phyloP scores from a whole-genome alignment of 2,797 vertebrate genomes.

The Sebastes matsubarae region DNA sequence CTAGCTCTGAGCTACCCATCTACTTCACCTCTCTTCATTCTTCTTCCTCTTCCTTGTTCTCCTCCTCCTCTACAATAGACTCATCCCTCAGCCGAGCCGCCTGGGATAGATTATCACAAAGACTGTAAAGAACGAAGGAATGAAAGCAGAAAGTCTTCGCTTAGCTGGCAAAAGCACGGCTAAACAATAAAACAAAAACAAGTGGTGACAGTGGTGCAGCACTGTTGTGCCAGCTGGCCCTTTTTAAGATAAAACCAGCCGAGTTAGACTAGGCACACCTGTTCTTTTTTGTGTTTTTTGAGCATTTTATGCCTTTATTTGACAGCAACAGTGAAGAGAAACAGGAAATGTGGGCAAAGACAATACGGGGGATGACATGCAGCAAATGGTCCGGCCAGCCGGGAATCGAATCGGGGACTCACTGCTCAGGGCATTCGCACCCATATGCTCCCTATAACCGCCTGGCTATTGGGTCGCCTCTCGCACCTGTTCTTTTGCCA shows the following conservation, averaged over 20 bases:
- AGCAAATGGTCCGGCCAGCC: neutral
- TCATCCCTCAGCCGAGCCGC: constrained; percentile 23
- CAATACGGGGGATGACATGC: neutral
- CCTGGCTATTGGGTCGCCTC: neutral
- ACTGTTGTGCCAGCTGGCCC: constrained; percentile 12
- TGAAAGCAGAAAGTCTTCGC: constrained; percentile 5
- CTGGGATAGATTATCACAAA: constrained; percentile 56
- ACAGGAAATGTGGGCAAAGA: too few species aligned
- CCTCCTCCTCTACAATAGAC: constrained; percentile 26
- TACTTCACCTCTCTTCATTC: constrained; percentile 17
- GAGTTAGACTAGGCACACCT: constrained; percentile 10
- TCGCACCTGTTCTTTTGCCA: constrained; percentile 15
- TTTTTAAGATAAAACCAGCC: constrained; percentile 18
- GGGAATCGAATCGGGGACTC: neutral
- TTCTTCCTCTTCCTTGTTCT: constrained; percentile 25
- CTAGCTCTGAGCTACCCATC: constrained; percentile 28
- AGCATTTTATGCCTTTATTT: neutral
- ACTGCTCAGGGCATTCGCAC: neutral
- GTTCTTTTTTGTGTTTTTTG: neutral
- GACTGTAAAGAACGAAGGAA: constrained; percentile 10
- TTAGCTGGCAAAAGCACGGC: constrained; percentile 10
- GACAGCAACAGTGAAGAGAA: neutral
- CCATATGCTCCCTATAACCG: neutral
- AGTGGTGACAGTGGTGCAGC: constrained; percentile 3
- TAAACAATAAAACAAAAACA: constrained; percentile 29